Evolutionary conservation across 1,140 invertebrate species (phyloP), one percentile per base, ranked within the genome.

Genomic region (Diploscapter pachys): DNA sequence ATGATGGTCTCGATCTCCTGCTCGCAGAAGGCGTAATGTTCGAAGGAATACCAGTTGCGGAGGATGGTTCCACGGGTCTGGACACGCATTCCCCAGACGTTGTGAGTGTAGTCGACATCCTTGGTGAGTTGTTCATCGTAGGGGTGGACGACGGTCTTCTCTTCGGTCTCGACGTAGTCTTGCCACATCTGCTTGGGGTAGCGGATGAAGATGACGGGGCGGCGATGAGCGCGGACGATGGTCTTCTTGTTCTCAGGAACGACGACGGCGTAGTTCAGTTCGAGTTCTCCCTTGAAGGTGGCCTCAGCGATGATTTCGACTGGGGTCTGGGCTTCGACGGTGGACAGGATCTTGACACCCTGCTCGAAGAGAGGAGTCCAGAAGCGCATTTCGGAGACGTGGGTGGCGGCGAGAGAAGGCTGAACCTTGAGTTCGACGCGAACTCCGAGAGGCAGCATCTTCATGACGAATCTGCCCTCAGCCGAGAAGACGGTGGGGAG

Each of bases 111-210:
- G 62, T 63, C 53, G 13, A 56, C 31, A 3, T 73, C 72, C 55
- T 73, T 48, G 8, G n/a, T 73, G 48, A 48, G 51, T 55, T 67
- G 13, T 48, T 68, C 62, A 57, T 61, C 61, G 63, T 73, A 53
- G 50, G 74, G 73, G 9, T 79, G 62, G 59, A 64, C n/a, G 51
- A 80, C 52, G 55, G 79, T 80, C 50, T 66, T 80, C 53, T 80
- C 79, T 52, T 74, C 65, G 48, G 70, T 31, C 31, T 80, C 75
- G 56, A 75, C 52, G 64, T 62, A 79, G 3, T 64, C 57, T 50
- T 56, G 54, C 6, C 64, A 69, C 6, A 63, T 64, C 5, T 13
- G 50, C 31, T 77, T 73, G 72, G 69, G 69, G 48, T 53, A 63
- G 31, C 75, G 79, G 52, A 66, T 52, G 63, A 74, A 76, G 13